A percentile compares a stretch with the other conserved stretches of the same genome.
These are phyloP conservation scores for Calephelis perditalis DNA, from an alignment of 2,888 invertebrate genomes.

Conservation along the genomic window DNA sequence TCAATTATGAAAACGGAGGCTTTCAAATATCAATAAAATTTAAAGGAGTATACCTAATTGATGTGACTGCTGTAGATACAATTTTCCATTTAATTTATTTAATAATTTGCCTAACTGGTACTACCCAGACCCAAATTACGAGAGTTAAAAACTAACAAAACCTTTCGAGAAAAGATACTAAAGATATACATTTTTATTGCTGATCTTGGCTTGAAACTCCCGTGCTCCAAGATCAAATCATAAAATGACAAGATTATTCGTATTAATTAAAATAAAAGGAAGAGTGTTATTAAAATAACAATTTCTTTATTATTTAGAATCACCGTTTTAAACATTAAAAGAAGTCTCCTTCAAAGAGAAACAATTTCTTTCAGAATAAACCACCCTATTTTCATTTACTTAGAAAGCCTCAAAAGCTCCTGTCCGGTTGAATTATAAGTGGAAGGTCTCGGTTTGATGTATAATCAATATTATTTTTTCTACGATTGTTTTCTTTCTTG, in stretches of 20 bases:
- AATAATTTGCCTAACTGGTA: too few relatives aligned
- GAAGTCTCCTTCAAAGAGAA: conserved; percentile 1
- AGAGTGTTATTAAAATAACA: background rate
- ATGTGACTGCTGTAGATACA: too few relatives aligned
- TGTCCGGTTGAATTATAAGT: conserved; percentile 17
- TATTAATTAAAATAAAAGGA: background rate
- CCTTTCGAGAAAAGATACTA: too few relatives aligned
- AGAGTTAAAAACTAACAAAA: too few relatives aligned
- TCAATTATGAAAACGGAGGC: too few relatives aligned
- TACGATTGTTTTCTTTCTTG: conserved; percentile 1
- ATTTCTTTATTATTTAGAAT: background rate
- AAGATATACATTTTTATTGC: too few relatives aligned
- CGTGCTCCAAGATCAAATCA: background rate
- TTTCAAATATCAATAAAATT: too few relatives aligned
- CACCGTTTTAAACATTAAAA: background rate
- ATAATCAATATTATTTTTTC: conserved; percentile 17
- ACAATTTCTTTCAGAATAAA: conserved; percentile 16
- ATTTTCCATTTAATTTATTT: too few relatives aligned
- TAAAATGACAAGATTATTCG: background rate
- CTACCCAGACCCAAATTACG: too few relatives aligned
- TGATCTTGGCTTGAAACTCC: too few relatives aligned
- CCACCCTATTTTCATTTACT: conserved; percentile 16
- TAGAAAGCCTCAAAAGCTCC: conserved; percentile 15
- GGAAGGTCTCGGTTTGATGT: conserved; percentile 18
- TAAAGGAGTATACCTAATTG: too few relatives aligned